These are phyloP conservation scores for Sarotherodon lohbergeri DNA, from an alignment of 2,113 vertebrate genomes.

Conservation along the genomic window DNA sequence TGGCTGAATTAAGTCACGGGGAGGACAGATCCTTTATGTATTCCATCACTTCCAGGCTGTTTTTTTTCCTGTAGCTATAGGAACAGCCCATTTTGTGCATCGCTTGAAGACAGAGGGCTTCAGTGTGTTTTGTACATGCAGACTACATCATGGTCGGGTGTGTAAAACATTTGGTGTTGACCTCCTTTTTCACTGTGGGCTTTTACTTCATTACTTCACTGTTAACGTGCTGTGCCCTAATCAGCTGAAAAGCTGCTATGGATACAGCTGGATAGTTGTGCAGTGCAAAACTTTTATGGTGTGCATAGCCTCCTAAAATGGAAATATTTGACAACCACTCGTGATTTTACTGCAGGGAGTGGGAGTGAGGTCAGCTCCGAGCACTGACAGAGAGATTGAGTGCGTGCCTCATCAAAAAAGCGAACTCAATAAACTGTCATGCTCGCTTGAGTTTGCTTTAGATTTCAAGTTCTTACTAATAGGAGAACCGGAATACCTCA, in stretches of 20 bases:
- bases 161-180: not conserved
- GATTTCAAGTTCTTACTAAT: not conserved
- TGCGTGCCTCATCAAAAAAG: not conserved
- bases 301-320: not conserved
- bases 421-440: not conserved
- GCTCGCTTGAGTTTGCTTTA: not conserved
- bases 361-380: slow-evolving; percentile 3
- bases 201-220: not conserved
- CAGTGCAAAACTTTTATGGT: not conserved
- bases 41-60: not conserved
- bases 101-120: not conserved
- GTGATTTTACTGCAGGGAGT: slow-evolving; percentile 60
- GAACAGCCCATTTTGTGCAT: not conserved
- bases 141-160: not conserved
- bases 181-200: not conserved
- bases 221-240: not conserved
- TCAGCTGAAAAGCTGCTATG: not conserved
- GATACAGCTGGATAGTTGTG: not conserved
- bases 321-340: slow-evolving; percentile 47
- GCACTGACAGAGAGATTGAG: slow-evolving; percentile 4
- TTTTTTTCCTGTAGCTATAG: not conserved
- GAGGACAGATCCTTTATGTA: not conserved
- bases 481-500: not conserved
- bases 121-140: not conserved
- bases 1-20: not conserved